Conservation (phyloP, 1,140 invertebrate genomes). For the Rhyzopertha dominica region DNA sequence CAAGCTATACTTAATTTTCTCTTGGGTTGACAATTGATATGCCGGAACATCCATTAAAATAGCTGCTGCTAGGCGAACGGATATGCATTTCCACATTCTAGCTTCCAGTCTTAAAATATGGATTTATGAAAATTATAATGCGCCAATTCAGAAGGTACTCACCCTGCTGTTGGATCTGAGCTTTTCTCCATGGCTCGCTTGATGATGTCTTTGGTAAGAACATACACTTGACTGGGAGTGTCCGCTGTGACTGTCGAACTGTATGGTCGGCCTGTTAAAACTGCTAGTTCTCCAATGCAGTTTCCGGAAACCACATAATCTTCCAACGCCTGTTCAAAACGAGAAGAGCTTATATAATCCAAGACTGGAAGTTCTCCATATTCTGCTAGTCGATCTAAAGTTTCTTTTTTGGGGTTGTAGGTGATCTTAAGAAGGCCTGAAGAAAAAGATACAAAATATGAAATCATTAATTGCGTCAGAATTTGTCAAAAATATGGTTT, state of each 20-base stretch:
- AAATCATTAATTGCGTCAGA: too few relatives aligned
- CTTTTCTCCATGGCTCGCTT: constrained; percentile 13
- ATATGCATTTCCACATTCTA: constrained; percentile 28
- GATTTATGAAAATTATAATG: too few relatives aligned
- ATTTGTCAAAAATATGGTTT: too few relatives aligned
- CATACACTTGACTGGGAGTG: constrained; percentile 14
- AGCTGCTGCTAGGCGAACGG: constrained; percentile 19
- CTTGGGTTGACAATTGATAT: constrained; percentile 23
- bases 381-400: constrained; percentile 4
- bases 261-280: constrained; percentile 17
- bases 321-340: constrained; percentile 3
- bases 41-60: constrained; percentile 22
- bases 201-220: constrained; percentile 9
- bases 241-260: constrained; percentile 14
- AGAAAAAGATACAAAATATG: too few relatives aligned
- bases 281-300: constrained; percentile 19
- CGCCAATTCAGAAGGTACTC: too few relatives aligned
- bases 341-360: background rate
- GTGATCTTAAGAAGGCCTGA: too few relatives aligned
- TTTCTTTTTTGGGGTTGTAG: background rate
- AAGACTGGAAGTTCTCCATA: constrained; percentile 3
- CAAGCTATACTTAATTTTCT: constrained; percentile 27
- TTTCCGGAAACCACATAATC: constrained; percentile 20
- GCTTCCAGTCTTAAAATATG: constrained; percentile 12
- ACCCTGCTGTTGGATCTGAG: constrained; percentile 18